Conservation (phyloP, 2,113 vertebrate genomes). For the Heloderma charlesbogerti region DNA sequence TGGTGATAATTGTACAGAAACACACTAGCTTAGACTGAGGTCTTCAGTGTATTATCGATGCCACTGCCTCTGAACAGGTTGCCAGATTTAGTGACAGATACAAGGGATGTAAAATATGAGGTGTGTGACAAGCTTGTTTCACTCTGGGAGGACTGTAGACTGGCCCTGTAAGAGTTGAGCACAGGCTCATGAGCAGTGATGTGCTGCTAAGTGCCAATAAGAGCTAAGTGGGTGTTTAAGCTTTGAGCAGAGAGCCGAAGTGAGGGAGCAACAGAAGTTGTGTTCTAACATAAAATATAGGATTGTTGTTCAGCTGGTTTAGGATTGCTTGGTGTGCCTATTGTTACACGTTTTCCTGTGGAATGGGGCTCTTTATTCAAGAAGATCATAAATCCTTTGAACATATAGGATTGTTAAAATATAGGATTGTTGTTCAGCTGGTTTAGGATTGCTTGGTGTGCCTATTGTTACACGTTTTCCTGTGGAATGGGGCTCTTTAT, state of each 20-base stretch:
- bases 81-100: background rate
- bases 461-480: background rate
- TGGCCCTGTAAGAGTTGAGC: background rate
- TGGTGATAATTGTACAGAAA: background rate
- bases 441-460: background rate
- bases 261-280: conserved; percentile 3
- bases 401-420: no score
- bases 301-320: background rate
- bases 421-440: background rate
- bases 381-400: background rate
- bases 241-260: background rate
- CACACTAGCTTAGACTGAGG: rapidly evolving
- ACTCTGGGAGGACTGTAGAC: background rate
- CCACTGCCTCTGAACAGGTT: background rate
- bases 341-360: background rate
- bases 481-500: background rate
- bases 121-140: background rate
- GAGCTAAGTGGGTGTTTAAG: conserved; percentile 13
- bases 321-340: background rate
- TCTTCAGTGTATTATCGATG: background rate
- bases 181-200: rapidly evolving
- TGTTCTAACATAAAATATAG: conserved; percentile 23
- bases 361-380: background rate
- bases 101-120: background rate
- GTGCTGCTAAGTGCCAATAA: background rate